Conservation (phyloP, 2,888 invertebrate species). For the Yponomeuta cagnagella region DNA sequence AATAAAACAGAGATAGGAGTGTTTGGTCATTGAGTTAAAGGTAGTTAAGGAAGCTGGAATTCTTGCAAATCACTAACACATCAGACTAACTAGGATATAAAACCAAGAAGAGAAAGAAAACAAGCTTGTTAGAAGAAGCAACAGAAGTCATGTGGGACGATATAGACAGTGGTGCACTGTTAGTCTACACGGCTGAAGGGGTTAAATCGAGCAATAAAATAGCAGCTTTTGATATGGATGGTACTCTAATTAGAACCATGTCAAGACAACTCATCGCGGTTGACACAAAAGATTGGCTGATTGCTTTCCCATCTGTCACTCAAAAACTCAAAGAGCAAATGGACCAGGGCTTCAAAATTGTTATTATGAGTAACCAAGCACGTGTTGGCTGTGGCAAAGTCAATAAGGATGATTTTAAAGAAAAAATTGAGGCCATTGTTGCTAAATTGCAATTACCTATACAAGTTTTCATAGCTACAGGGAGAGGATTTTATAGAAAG, state of each 20-base stretch:
- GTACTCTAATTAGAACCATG: constrained; percentile 93
- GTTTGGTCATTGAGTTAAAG: too few species aligned
- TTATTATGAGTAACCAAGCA: constrained; percentile 95
- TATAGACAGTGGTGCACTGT: constrained; percentile 78
- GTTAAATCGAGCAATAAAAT: constrained; percentile 79
- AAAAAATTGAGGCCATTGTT: constrained; percentile 86
- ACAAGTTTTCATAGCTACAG: constrained; percentile 86
- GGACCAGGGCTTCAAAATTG: constrained; percentile 85
- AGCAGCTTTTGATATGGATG: constrained; percentile 95
- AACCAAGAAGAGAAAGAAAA: constrained; percentile 32
- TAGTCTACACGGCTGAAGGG: constrained; percentile 79
- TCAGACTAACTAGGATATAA: constrained; percentile 34
- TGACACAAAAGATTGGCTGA: constrained; percentile 89
- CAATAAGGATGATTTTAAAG: constrained; percentile 84
- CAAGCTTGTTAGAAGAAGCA: constrained; percentile 28
- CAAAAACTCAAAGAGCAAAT: constrained; percentile 80
- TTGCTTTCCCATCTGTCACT: constrained; percentile 80
- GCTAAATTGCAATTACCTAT: constrained; percentile 84
- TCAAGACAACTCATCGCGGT: constrained; percentile 92
- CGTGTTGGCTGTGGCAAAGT: constrained; percentile 81
- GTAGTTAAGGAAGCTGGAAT: too few species aligned
- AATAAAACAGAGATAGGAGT: too few species aligned
- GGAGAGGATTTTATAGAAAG: constrained; percentile 85
- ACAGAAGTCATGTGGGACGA: constrained; percentile 76
- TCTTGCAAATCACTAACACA: too few species aligned